These are phyloP conservation scores for Nemoura dubitans DNA, from an alignment of 2,888 invertebrate species.

Conservation along the genomic window DNA sequence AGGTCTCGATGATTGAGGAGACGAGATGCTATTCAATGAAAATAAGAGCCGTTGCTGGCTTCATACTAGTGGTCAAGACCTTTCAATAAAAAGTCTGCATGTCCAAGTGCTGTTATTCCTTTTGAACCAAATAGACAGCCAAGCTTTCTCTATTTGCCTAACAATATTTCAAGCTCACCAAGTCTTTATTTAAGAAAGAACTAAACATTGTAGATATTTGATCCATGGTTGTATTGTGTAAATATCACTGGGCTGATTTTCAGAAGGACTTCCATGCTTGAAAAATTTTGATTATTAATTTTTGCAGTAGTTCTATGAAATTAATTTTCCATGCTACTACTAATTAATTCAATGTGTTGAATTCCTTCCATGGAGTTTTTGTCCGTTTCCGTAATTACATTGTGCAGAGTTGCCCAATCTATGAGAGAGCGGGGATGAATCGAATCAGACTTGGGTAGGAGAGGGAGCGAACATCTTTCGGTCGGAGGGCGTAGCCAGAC, in stretches of 20 bases:
- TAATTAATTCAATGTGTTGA: not conserved
- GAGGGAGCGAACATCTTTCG: not conserved
- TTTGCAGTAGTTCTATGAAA: not conserved
- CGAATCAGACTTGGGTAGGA: slow-evolving; percentile 18
- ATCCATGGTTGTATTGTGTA: not conserved
- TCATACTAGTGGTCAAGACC: not conserved
- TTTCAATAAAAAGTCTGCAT: not conserved
- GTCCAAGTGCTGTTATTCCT: not conserved
- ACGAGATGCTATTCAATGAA: too few species aligned
- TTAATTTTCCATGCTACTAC: not conserved
- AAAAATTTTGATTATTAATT: not conserved
- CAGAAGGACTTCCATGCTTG: not conserved
- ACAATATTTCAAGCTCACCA: not conserved
- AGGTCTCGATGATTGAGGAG: too few species aligned
- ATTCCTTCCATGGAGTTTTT: not conserved
- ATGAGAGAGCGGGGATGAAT: slow-evolving; percentile 15
- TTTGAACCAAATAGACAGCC: not conserved
- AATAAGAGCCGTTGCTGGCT: too few species aligned
- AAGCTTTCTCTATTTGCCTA: not conserved
- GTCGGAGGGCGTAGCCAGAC: not conserved
- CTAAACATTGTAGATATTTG: not conserved
- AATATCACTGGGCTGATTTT: not conserved
- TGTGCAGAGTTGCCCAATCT: slow-evolving; percentile 27
- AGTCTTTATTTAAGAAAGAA: not conserved
- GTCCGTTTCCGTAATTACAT: slow-evolving; percentile 15